Base-by-base conservation (phyloP, 2,797 vertebrate species). In the Crypturellus tataupa region DNA sequence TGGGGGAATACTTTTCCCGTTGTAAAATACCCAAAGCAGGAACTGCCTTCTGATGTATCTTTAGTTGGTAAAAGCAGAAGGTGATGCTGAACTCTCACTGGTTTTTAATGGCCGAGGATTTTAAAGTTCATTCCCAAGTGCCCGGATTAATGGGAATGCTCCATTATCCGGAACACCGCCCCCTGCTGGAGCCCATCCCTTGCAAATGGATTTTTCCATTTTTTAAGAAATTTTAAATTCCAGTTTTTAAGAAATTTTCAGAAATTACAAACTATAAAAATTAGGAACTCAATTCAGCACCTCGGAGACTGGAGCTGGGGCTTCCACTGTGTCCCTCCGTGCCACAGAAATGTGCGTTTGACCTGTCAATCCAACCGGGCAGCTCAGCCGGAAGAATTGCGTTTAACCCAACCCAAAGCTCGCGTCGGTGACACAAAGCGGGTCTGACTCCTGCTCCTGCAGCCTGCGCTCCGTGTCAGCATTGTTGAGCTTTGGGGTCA, bases 311-410 rank as follows among this genome's bases (percentile, higher is more conserved):
- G 44, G 56, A 23, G 46, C n/a, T 1, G 18, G 63, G 78, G 1
- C 44, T 70, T 33, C 55, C 77, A 29, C 10, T 13, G 33, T 14
- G 70, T 42, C 12, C 49, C 51, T 65, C 2, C 53, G 63, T 87
- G 75, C 56, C 42, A 9, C 75, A 80, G 86, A 72, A 72, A 14
- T 27, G 15, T 2, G 1, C 9, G 15, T 31, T 47, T 92, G 90
- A 87, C 76, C 62, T 78, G 3, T 33, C 78, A 92, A 89, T 90
- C 60, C 85, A 87, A 55, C 62, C 63, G 69, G 82, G 85, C 92
- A 87, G 39, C 95, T 96, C 90, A 76, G 0, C 76, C 91, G 94
- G 92, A 87, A 80, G 80, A 89, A 92, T 92, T 83, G 63, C 59
- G 55, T 89, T 95, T 80, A 91, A 67, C 29, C 64, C 87, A 19